Conservation (phyloP, 2,888 invertebrate species). For the Philonicus albiceps region DNA sequence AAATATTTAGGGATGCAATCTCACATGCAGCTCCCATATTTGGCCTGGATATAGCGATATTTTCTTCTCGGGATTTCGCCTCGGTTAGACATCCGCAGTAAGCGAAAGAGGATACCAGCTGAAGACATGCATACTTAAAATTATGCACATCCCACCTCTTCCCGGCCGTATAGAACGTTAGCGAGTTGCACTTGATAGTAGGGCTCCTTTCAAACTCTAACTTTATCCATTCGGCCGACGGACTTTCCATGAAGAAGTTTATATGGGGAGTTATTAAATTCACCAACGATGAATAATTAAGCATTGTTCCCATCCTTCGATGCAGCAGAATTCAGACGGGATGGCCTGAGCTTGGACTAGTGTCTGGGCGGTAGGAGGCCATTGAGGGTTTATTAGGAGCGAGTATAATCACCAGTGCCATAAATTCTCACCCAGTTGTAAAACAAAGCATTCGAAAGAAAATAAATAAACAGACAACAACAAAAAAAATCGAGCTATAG, state of each 20-base stretch:
- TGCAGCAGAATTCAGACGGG: neutral
- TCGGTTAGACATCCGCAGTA: conserved; percentile 43
- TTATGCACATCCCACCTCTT: neutral
- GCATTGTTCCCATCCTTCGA: conserved; percentile 42
- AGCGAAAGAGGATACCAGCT: neutral
- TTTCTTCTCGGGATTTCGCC: conserved; percentile 39
- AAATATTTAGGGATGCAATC: conserved; percentile 33
- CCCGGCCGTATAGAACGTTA: neutral
- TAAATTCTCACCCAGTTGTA: conserved; percentile 8
- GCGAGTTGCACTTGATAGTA: neutral
- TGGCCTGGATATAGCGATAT: conserved; percentile 34
- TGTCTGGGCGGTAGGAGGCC: neutral
- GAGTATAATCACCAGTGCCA: conserved; percentile 1
- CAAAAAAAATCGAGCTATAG: neutral
- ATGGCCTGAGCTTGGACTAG: neutral
- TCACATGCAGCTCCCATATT: conserved; percentile 40
- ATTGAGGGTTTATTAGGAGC: conserved; percentile 37
- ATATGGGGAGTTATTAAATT: conserved; percentile 48
- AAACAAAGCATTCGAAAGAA: conserved; percentile 17
- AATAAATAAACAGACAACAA: neutral
- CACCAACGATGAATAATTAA: conserved; percentile 49
- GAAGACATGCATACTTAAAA: conserved; percentile 35
- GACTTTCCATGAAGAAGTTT: conserved; percentile 31
- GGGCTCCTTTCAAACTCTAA: conserved; percentile 13
- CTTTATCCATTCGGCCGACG: neutral